Evolutionary conservation across 2,797 vertebrate species (phyloP).

Genomic region (Acomys russatus): DNA sequence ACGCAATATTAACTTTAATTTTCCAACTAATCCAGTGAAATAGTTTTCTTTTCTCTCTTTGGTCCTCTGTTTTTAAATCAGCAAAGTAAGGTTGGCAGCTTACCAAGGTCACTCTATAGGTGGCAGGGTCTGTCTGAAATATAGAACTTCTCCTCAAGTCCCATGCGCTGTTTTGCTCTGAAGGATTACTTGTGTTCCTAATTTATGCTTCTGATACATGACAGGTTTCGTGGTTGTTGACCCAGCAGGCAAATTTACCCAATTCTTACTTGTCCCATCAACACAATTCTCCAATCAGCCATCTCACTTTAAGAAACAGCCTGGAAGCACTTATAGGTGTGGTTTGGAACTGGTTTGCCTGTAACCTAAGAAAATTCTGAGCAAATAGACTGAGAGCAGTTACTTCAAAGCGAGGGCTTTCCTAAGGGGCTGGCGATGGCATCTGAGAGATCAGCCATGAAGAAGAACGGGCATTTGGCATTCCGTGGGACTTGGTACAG

Average conservation of each 20-base stretch:
- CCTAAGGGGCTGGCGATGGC: not conserved
- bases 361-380: slow-evolving; percentile 10
- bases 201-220: not conserved
- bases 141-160: not conserved
- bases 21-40: slow-evolving; percentile 41
- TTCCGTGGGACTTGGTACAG: not conserved
- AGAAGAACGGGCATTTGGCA: not conserved
- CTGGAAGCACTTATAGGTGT: slow-evolving; percentile 2
- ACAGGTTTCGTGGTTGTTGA: not conserved
- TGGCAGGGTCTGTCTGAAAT: not conserved
- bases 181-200: not conserved
- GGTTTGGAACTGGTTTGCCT: not conserved
- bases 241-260: not conserved
- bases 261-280: not conserved
- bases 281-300: not conserved
- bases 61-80: slow-evolving; percentile 3
- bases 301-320: not conserved
- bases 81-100: not conserved
- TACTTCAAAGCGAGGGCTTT: not conserved
- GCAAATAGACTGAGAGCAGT: not conserved
- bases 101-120: not conserved
- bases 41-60: not conserved
- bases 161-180: not conserved
- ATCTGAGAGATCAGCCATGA: not conserved
- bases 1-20: slow-evolving; percentile 36